A percentile compares a stretch with the other conserved stretches of the same genome.
Evolutionary conservation across 2,888 invertebrate species (phyloP).

Genomic region (Leptura quadrifasciata): DNA sequence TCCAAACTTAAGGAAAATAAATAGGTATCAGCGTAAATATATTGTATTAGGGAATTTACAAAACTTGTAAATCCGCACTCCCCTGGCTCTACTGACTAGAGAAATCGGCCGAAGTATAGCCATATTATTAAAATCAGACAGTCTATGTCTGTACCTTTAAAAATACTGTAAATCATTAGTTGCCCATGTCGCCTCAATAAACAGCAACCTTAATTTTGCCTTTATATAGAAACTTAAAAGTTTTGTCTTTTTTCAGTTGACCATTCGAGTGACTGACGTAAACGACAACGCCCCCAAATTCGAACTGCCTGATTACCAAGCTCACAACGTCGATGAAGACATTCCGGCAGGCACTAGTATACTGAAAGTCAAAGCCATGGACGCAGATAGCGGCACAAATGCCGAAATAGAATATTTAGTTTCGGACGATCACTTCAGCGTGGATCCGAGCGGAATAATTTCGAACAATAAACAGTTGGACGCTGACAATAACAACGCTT

Average conservation of each 20-base stretch:
- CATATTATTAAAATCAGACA: no score
- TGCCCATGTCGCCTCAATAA: constrained; percentile 22
- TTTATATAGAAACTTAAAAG: no score
- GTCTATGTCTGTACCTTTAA: no score
- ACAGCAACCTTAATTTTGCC: background rate
- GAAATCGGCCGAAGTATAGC: no score
- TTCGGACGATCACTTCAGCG: constrained; percentile 94
- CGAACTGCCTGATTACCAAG: constrained; percentile 97
- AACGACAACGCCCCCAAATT: constrained; percentile 99
- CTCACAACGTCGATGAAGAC: constrained; percentile 97
- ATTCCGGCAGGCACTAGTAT: constrained; percentile 94
- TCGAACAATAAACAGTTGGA: constrained; percentile 95
- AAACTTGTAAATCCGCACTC: no score
- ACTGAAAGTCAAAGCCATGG: constrained; percentile 95
- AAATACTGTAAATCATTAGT: no score
- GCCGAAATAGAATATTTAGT: constrained; percentile 96
- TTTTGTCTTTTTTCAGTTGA: constrained; percentile 79
- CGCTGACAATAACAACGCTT: constrained; percentile 97
- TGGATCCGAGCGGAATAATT: constrained; percentile 94
- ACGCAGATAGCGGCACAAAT: constrained; percentile 95
- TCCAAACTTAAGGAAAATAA: no score
- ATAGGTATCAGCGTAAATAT: no score
- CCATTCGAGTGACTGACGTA: constrained; percentile 95
- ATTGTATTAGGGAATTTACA: no score
- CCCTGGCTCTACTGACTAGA: no score